phyloP scores from a whole-genome alignment of 2,797 vertebrate genomes.

The Argya squamiceps region DNA sequence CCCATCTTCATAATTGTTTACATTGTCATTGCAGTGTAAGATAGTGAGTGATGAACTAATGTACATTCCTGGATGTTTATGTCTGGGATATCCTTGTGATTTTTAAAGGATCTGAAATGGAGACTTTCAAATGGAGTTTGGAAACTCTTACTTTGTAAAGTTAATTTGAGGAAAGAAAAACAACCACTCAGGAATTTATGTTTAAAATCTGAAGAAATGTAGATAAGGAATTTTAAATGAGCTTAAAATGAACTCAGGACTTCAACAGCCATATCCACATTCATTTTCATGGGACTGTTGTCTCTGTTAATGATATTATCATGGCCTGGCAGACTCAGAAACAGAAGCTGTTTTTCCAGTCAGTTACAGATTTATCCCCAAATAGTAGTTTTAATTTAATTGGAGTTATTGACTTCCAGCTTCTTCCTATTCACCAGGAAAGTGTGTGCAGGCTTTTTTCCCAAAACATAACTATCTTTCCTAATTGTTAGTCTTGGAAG shows the following conservation, averaged over 20 bases:
- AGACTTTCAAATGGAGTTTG: neutral
- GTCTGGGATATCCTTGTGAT: neutral
- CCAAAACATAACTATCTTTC: neutral
- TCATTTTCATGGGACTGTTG: neutral
- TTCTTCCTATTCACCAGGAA: neutral
- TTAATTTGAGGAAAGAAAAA: conserved; percentile 40
- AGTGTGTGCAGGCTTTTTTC: neutral
- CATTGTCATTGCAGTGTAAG: neutral
- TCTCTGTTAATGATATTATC: neutral
- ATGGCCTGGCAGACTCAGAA: neutral
- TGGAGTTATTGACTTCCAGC: neutral
- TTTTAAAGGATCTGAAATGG: neutral
- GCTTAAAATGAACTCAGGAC: neutral
- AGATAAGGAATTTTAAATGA: conserved; percentile 8
- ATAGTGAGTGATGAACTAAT: neutral
- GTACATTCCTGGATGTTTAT: neutral
- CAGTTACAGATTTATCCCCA: neutral
- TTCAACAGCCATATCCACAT: neutral
- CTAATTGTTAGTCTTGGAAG: neutral
- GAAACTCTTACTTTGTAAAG: neutral
- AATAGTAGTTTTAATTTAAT: neutral
- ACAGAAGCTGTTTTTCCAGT: neutral
- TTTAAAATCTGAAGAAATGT: conserved; percentile 53
- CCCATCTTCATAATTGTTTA: neutral
- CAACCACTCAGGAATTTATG: conserved; percentile 10